Conservation (phyloP, 2,797 vertebrate species). For the Halcyon chelicuti region DNA sequence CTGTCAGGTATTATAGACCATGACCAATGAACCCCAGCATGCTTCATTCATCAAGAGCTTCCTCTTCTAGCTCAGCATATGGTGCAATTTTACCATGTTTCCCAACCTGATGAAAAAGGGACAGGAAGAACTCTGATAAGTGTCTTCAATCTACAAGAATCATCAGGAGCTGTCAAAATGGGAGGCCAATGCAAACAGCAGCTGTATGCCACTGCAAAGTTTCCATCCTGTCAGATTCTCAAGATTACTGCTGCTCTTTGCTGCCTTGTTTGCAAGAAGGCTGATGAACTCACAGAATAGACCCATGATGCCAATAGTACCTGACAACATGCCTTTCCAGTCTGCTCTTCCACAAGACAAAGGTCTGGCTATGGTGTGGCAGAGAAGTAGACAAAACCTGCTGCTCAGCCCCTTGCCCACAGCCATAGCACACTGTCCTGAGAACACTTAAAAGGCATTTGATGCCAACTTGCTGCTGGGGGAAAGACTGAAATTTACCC, state of each 20-base stretch:
- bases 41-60: background rate
- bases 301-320: background rate
- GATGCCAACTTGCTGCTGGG: background rate
- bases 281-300: background rate
- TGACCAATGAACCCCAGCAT: background rate
- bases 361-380: background rate
- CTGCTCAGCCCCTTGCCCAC: background rate
- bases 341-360: background rate
- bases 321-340: background rate
- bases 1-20: background rate
- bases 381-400: background rate
- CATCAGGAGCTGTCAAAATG: background rate
- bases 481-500: background rate
- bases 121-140: background rate
- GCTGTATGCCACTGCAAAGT: background rate
- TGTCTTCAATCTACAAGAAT: background rate
- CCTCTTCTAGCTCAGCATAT: background rate
- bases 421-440: background rate
- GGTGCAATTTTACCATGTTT: background rate
- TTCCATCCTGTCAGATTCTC: background rate
- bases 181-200: background rate
- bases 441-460: background rate
- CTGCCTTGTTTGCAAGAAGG: background rate
- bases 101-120: background rate
- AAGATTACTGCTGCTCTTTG: background rate